Evolutionary conservation across 1,140 invertebrate species (phyloP), one percentile per base, ranked within the genome.

Genomic region (Glomeris maerens): DNA sequence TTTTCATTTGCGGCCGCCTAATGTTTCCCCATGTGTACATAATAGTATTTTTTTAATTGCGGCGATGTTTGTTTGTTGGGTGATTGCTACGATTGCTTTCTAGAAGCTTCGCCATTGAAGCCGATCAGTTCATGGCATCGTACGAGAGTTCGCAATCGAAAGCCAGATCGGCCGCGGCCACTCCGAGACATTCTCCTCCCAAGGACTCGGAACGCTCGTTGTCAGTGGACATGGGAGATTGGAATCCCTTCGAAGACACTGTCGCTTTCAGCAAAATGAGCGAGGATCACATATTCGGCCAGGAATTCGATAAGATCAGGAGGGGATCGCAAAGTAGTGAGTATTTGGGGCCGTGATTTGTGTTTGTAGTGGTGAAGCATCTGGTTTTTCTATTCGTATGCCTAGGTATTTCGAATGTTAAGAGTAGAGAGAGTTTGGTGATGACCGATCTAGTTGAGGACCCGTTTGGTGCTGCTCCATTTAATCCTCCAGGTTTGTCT

Each of bases 241-340:
- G 83, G 83, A 88, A 88, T 73, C 84, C 84, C 21, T 88, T 87
- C 60, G 80, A 80, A 59, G 80, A 83, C 60, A 68, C 74, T 44
- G 68, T 74, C 27, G 74, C 76, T n/a, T 85, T 85, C 62, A 77
- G 73, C 63, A 75, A 79, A 59, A 74, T 84, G 64, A 81, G 79
- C 1, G 85, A 88, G 59, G 84, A 88, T 71, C 78, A 83, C 57
- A 78, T 86, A 57, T 88, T 88, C 67, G 84, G 84, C 49, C 81
- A 81, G 23, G 84, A 88, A 67, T 88, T 88, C 66, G 84, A 88
- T 61, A 83, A 82, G 66, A 83, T 88, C 59, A 70, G 84, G 59
- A 73, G 80, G 59, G 78, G 80, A 48, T 85, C 82, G 52, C 82
- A 84, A 66, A 83, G 80, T 59, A 86, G 84, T 80, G 68, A 77